Evolutionary conservation across 2,797 vertebrate species (phyloP), one percentile per base, ranked within the genome.

Genomic region (Pterois miles): DNA sequence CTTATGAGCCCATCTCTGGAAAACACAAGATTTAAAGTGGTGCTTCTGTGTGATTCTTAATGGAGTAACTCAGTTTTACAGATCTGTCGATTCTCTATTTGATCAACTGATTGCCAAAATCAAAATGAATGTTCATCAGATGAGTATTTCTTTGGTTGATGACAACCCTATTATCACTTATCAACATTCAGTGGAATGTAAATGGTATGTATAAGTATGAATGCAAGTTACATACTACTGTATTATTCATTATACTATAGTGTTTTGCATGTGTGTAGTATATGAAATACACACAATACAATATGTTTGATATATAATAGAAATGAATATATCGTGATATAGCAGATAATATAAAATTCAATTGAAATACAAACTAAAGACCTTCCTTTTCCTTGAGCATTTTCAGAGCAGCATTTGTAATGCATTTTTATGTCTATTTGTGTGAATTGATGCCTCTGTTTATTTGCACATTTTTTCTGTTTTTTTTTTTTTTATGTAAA

Each of bases 61-160:
- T 43, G 40, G 40, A 18, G 40, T 18, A 43, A 18, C 14, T 43
- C 40, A 43, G 16, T 43, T 43, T 43, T 2, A 43, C 40, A 43
- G 16, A 18, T 43, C 40, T 43, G 40, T 43, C 40, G 40, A 43
- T 43, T n/a, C n/a, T n/a, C n/a, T n/a, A n/a, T n/a, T 43, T 18
- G 18, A 43, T 43, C 40, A 43, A 43, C 40, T 18, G 18, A 43
- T 43, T 43, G 1, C 16, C 40, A 43, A 0, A 1, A 43, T 43
- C 40, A 43, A 43, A 18, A 43, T 29, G 29, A 29, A 5, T 5
- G 29, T 43, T 43, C 16, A 0, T 43, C 0, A 6, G 18, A 0
- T 18, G 18, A 18, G 16, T 18, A 43, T 43, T 43, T 43, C 14
- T 0, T 43, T 43, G 40, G 40, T 43, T 16, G 16, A 43, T 14